phyloP scores from a whole-genome alignment of 2,797 vertebrate genomes.

The Paratrypauchen microcephalus region DNA sequence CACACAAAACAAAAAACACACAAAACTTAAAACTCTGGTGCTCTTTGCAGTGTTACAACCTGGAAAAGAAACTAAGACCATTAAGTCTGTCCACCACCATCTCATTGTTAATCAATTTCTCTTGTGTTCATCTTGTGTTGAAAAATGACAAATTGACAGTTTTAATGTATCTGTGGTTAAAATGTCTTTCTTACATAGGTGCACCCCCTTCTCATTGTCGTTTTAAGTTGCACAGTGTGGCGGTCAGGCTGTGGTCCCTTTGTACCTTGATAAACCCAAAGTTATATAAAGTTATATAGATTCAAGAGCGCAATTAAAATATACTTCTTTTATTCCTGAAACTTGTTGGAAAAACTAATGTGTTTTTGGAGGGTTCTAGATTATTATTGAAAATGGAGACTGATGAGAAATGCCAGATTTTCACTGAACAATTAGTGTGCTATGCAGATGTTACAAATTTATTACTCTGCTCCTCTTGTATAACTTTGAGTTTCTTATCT shows the following conservation, averaged over 20 bases:
- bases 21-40: slow-evolving; percentile 26
- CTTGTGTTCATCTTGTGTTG: slow-evolving; percentile 23
- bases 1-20: slow-evolving; percentile 20
- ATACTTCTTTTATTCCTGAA: background rate
- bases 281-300: background rate
- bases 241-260: slow-evolving; percentile 56
- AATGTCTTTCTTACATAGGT: slow-evolving; percentile 34
- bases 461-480: background rate
- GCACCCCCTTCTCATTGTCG: slow-evolving; percentile 20
- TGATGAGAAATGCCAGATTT: background rate
- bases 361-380: background rate
- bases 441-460: background rate
- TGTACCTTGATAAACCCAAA: slow-evolving; percentile 26
- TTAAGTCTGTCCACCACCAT: slow-evolving; percentile 25
- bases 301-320: background rate
- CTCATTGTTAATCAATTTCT: slow-evolving; percentile 20
- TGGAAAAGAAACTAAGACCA: slow-evolving; percentile 52
- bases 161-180: slow-evolving; percentile 30
- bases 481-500: background rate
- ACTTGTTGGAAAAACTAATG: background rate
- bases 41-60: slow-evolving; percentile 50
- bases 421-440: background rate
- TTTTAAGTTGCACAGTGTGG: slow-evolving; percentile 59
- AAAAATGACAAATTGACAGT: slow-evolving; percentile 31
- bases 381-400: background rate